Evolutionary conservation across 2,113 vertebrate genomes (phyloP), one percentile per base, ranked within the genome.

Genomic region (Donacobius atricapilla): DNA sequence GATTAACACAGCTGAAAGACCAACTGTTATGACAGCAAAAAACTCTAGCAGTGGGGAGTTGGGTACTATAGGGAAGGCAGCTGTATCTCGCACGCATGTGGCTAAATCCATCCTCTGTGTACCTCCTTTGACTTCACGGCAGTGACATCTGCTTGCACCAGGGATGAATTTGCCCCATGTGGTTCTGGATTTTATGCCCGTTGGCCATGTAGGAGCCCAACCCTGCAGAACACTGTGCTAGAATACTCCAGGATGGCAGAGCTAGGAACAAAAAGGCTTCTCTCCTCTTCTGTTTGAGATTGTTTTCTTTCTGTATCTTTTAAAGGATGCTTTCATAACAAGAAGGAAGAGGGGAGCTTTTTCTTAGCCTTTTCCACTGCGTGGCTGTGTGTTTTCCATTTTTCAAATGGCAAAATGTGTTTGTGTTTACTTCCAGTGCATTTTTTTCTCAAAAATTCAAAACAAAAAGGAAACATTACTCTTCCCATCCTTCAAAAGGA

Each of bases 351-450:
- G 35, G 71, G 50, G 83, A 83, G 66, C 72, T 94, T 94, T 92
- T 89, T 57, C 68, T 87, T 94, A 96, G 84, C 42, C 56, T 95
- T 86, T 89, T 93, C 91, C 70, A 94, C 93, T 76, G 61, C 2
- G 24, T 95, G 83, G 97, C 94, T 97, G 95, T 97, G 94, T 97
- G 76, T 88, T 81, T 91, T 93, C 24, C 94, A 94, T 97, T 95
- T 91, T 93, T 93, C 72, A 94, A 98, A 98, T 97, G 96, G 95
- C 82, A 96, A 97, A 97, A 96, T 96, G 87, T 97, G 97, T 98
- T 97, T 97, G 95, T 97, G 96, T 97, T 98, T 97, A 97, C 96
- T 98, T 98, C 98, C 98, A 98, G 98, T 98, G 98, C 98, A 98
- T 98, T 97, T 97, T 93, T 95, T 92, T 83, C 70, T 96, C 96